Base-by-base conservation (phyloP, 1,140 invertebrate genomes). In the Cardiocondyla obscurior region DNA sequence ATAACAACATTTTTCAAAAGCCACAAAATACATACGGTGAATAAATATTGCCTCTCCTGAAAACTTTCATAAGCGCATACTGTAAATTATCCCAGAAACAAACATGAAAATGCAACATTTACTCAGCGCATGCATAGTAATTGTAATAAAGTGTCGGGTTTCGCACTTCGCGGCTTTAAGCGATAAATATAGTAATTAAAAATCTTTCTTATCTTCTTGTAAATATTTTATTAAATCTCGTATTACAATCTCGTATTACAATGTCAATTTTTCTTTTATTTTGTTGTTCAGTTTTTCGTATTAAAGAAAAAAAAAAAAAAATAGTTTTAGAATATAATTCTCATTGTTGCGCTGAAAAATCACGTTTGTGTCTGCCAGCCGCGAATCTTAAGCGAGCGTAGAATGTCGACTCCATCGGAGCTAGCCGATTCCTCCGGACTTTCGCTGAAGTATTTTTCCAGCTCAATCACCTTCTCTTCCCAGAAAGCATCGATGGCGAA, bases 401-500 rank as follows among this genome's bases (percentile, higher is more conserved):
- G 28, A 67, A 77, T 39, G 62, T 30, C 60, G 60, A 22, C 16
- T 67, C 22, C 42, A 62, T 53, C 60, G 33, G 3, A 67, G 22
- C 10, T 44, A 22, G 7, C 33, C 33, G 30, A 67, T 44, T 77
- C 12, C 74, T 79, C 42, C n/a, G 62, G 33, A 69, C 33, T 79
- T 79, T 53, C 62, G 62, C 22, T 49, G 22, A 42, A 79, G 74
- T 79, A 79, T 79, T 79, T 79, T 69, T 53, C 74, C 25, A 53
- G 33, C 33, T 53, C 74, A 12, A 67, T 79, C 62, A 53, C 49
- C 74, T 2, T 53, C 64, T 51, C 33, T 79, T 79, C 74, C 12
- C 1, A 69, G 62, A 69, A 79, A 79, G 46, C 62, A 69, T 79
- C 33, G 46, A 79, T 67, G 74, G 74, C 62, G 6, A 14, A 28